Conservation (phyloP, 2,113 vertebrate genomes). For the Smithornis capensis region DNA sequence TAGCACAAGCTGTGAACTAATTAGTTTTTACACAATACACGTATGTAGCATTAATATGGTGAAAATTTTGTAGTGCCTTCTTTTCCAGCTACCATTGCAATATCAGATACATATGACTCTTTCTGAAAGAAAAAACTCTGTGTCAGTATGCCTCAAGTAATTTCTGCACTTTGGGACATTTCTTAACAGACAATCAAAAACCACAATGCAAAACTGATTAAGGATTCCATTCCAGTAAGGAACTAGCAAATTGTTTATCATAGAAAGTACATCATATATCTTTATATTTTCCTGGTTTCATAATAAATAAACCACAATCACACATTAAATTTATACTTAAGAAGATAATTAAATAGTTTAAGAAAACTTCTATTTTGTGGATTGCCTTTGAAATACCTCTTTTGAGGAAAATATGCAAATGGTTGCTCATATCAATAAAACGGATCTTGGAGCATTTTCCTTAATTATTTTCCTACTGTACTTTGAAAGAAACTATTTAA, state of each 20-base stretch:
- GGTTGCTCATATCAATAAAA: background rate
- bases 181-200: background rate
- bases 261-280: background rate
- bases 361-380: background rate
- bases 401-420: background rate
- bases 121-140: background rate
- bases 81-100: background rate
- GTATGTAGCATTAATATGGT: background rate
- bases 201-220: background rate
- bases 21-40: background rate
- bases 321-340: background rate
- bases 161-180: background rate
- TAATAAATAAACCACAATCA: background rate
- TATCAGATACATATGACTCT: rapidly evolving
- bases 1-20: background rate
- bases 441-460: background rate
- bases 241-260: background rate
- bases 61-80: background rate
- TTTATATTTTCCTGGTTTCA: background rate
- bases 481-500: background rate
- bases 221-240: background rate
- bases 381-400: background rate
- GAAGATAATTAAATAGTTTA: background rate
- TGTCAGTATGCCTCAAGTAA: rapidly evolving
- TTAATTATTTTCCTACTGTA: background rate